Evolutionary conservation across 2,888 invertebrate species (phyloP).

Genomic region (Amiota mariae): DNA sequence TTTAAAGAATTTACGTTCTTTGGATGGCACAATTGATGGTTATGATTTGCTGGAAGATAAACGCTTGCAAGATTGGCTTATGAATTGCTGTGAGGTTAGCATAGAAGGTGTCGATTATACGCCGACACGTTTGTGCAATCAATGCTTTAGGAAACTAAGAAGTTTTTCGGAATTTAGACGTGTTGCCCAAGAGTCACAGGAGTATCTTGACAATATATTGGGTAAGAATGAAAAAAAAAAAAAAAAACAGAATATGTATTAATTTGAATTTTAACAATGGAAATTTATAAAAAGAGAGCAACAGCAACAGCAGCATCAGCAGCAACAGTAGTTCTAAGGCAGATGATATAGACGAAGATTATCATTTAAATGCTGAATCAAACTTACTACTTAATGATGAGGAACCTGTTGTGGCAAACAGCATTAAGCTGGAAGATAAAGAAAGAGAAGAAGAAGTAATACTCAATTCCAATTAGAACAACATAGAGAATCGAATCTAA

Average conservation of each 20-base stretch:
- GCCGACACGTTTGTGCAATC: slow-evolving; percentile 32
- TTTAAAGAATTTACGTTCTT: not conserved
- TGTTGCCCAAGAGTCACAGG: slow-evolving; percentile 30
- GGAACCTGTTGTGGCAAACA: not conserved
- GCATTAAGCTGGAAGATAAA: not conserved
- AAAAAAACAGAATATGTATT: no score
- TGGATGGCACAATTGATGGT: not conserved
- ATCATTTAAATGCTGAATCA: not conserved
- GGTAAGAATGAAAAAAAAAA: not conserved
- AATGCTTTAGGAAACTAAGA: slow-evolving; percentile 38
- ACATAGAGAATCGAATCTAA: not conserved
- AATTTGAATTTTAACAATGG: no score
- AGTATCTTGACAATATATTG: slow-evolving; percentile 34
- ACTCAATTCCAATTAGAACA: not conserved
- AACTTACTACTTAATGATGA: not conserved
- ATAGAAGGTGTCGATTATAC: not conserved
- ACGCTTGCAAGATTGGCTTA: slow-evolving; percentile 1
- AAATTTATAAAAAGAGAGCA: not conserved
- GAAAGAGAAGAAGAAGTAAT: slow-evolving; percentile 2
- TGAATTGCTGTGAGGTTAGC: not conserved
- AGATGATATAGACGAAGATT: not conserved
- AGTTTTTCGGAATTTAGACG: slow-evolving; percentile 41
- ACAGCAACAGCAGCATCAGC: not conserved
- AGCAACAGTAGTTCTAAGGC: not conserved
- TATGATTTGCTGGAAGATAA: not conserved